A percentile compares a stretch with the other conserved stretches of the same genome.
phyloP scores from a whole-genome alignment of 2,797 vertebrate species.

The Anas bahamensis region DNA sequence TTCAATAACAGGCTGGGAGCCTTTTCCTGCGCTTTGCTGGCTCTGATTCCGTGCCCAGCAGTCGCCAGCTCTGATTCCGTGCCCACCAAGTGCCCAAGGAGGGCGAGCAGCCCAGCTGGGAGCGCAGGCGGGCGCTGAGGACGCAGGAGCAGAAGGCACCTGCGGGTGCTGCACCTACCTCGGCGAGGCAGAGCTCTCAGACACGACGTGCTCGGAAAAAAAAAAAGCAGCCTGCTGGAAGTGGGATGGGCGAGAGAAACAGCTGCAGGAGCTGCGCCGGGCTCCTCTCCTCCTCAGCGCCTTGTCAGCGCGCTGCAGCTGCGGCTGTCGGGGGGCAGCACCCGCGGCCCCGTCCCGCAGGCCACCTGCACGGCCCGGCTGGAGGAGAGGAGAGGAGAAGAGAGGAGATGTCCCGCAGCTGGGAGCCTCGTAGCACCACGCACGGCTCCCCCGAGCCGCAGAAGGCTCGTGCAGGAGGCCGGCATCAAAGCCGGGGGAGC shows the following conservation, averaged over 20 bases:
- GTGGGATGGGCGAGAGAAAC: not conserved
- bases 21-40: not conserved
- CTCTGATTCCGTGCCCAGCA: not conserved
- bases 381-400: too few species aligned
- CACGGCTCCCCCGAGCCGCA: not conserved
- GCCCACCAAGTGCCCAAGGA: too few species aligned
- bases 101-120: not conserved
- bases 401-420: rapidly evolving
- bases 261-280: not conserved
- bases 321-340: not conserved
- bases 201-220: rapidly evolving
- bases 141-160: not conserved
- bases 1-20: not conserved
- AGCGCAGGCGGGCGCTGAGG: rapidly evolving
- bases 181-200: rapidly evolving
- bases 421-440: not conserved
- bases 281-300: not conserved
- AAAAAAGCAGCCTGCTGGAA: not conserved
- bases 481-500: not conserved
- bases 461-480: not conserved
- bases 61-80: not conserved
- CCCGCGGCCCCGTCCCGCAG: rapidly evolving
- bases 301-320: not conserved
- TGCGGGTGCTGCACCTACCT: rapidly evolving
- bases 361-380: rapidly evolving